phyloP scores from a whole-genome alignment of 2,888 invertebrate species.

The Torymus auratus region DNA sequence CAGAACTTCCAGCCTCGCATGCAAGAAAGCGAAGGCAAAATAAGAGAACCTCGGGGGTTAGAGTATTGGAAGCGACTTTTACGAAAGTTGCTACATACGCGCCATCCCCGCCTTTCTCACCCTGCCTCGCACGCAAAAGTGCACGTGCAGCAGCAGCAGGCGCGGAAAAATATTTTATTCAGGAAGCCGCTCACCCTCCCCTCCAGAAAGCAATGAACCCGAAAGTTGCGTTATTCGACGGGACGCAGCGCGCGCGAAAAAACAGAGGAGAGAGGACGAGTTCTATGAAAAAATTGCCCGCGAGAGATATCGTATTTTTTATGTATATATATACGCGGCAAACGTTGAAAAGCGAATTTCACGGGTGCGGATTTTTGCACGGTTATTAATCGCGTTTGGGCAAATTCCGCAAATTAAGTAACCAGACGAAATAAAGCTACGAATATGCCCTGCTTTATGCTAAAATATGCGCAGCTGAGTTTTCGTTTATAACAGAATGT shows the following conservation, averaged over 20 bases:
- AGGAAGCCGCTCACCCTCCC: not conserved
- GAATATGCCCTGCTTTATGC: too few species aligned
- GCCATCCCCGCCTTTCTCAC: not conserved
- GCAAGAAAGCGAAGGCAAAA: slow-evolving; percentile 8
- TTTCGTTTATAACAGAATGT: too few species aligned
- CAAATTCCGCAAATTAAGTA: slow-evolving; percentile 6
- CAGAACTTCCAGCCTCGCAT: not conserved
- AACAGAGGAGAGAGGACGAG: slow-evolving; percentile 39
- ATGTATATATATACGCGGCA: not conserved
- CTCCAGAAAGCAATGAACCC: slow-evolving; percentile 29
- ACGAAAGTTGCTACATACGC: slow-evolving; percentile 27
- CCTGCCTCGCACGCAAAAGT: not conserved
- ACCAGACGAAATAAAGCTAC: not conserved
- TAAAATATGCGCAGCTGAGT: too few species aligned
- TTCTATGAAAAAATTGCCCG: slow-evolving; percentile 41
- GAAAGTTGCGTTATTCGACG: slow-evolving; percentile 46
- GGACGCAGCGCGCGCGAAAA: slow-evolving; percentile 12
- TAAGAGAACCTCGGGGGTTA: slow-evolving; percentile 13
- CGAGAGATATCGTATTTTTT: slow-evolving; percentile 23
- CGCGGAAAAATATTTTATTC: slow-evolving; percentile 55
- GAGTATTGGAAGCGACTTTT: slow-evolving; percentile 43
- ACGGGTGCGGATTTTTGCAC: too few species aligned
- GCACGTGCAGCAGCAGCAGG: slow-evolving; percentile 4
- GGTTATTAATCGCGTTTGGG: not conserved
- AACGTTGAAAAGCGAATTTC: slow-evolving; percentile 18